Conservation (phyloP, 1,140 invertebrate species). For the Oryzaephilus surinamensis region DNA sequence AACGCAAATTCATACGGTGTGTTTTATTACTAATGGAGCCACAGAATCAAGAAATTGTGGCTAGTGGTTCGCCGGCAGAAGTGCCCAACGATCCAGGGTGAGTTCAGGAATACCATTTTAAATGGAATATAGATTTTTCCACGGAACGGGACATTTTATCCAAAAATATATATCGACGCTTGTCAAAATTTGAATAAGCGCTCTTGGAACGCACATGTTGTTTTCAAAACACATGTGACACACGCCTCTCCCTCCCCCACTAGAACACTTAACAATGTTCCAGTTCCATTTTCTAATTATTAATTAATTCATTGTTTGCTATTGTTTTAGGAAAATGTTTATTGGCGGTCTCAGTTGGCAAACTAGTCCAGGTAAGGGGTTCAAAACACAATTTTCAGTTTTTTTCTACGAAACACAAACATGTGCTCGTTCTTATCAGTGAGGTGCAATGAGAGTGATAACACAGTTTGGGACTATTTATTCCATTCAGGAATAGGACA, state of each 20-base stretch:
- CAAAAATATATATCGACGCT: too few species aligned
- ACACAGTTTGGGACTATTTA: too few species aligned
- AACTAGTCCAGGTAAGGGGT: conserved; percentile 97
- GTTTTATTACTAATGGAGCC: conserved; percentile 47
- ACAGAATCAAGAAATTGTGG: conserved; percentile 60
- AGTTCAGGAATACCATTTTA: conserved; percentile 31
- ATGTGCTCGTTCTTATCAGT: too few species aligned
- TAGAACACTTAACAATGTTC: background rate
- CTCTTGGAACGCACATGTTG: too few species aligned
- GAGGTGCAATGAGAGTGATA: too few species aligned
- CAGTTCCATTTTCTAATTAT: background rate
- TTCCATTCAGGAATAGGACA: too few species aligned
- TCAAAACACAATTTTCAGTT: too few species aligned
- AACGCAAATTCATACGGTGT: conserved; percentile 11
- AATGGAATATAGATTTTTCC: background rate
- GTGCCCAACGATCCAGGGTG: conserved; percentile 85
- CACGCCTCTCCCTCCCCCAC: conserved; percentile 2
- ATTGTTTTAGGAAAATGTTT: conserved; percentile 96
- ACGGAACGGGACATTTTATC: background rate
- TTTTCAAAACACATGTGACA: conserved; percentile 11
- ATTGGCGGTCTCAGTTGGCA: conserved; percentile 99
- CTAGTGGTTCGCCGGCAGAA: conserved; percentile 66
- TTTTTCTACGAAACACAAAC: too few species aligned
- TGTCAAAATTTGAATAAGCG: too few species aligned
- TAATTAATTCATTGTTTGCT: background rate